Conservation (phyloP, 2,113 vertebrate genomes). For the Ailuropoda melanoleuca region DNA sequence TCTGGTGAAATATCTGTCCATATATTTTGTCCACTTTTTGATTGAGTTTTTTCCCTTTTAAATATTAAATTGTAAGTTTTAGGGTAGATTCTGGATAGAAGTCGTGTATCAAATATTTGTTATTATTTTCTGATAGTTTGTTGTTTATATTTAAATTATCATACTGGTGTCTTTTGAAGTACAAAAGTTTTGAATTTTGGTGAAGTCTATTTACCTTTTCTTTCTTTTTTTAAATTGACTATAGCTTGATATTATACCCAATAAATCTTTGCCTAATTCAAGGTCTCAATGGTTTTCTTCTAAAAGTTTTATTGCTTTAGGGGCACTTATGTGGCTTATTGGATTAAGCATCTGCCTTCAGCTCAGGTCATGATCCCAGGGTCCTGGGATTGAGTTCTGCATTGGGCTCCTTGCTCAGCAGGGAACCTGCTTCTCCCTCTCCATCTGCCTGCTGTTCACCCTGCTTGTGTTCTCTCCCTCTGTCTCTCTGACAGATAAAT, state of each 20-base stretch:
- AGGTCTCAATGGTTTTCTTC: neutral
- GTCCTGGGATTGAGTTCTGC: too few relatives aligned
- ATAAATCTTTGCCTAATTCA: neutral
- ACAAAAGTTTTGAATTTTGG: neutral
- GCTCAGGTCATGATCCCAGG: too few relatives aligned
- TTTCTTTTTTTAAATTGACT: neutral
- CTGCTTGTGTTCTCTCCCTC: too few relatives aligned
- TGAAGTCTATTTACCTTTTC: neutral
- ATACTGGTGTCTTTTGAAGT: neutral
- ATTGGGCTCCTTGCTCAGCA: too few relatives aligned
- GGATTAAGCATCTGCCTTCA: too few relatives aligned
- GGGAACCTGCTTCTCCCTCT: too few relatives aligned
- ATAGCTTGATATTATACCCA: too few relatives aligned
- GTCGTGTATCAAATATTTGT: neutral
- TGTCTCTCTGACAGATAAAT: too few relatives aligned
- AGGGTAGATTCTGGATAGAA: neutral
- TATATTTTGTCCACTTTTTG: neutral
- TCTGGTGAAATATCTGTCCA: neutral
- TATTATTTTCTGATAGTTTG: neutral
- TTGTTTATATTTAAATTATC: neutral
- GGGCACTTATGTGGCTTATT: too few relatives aligned
- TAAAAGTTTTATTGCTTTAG: neutral
- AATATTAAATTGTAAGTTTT: neutral
- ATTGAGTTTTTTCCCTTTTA: neutral
- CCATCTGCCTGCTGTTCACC: too few relatives aligned